phyloP scores from a whole-genome alignment of 2,797 vertebrate genomes.

The Falco berigora region DNA sequence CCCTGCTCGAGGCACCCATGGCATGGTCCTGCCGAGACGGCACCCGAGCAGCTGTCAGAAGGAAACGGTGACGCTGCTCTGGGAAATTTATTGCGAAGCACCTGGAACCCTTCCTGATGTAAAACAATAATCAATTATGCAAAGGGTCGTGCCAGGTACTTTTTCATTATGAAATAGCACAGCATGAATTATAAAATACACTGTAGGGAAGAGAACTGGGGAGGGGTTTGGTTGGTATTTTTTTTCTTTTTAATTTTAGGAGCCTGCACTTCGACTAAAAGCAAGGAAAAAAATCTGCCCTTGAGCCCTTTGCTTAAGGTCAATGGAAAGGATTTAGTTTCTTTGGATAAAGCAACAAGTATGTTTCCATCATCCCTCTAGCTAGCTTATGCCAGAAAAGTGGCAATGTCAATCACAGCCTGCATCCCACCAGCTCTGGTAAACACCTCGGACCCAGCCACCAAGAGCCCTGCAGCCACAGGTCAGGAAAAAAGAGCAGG shows the following conservation, averaged over 20 bases:
- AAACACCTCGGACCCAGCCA: background rate
- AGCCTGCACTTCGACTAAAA: background rate
- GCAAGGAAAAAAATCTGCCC: background rate
- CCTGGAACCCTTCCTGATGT: background rate
- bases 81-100: background rate
- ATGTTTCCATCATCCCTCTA: background rate
- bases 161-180: background rate
- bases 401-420: background rate
- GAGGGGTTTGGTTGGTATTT: background rate
- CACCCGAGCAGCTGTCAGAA: background rate
- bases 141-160: background rate
- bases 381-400: background rate
- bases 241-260: background rate
- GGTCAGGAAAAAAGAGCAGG: background rate
- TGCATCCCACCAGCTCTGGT: background rate
- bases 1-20: fast-evolving
- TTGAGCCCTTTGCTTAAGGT: background rate
- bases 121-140: background rate
- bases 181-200: background rate
- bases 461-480: background rate
- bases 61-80: background rate
- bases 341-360: background rate
- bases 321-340: background rate
- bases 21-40: background rate
- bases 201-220: background rate